Evolutionary conservation across 1,140 invertebrate species (phyloP).

Genomic region (Drosophila sproati): DNA sequence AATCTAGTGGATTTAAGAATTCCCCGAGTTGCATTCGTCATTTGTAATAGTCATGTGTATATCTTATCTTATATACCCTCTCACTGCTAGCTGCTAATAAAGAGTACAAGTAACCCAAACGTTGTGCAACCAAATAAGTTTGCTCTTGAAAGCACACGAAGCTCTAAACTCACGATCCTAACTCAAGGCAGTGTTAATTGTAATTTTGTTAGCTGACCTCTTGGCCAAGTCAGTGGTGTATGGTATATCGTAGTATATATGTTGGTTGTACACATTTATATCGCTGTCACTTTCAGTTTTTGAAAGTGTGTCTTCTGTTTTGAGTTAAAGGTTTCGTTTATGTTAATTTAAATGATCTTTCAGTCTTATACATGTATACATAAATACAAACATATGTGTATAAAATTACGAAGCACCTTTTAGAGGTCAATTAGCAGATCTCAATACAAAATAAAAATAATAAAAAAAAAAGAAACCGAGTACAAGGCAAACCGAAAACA

Average conservation of each 20-base stretch:
- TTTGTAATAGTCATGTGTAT: neutral
- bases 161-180: neutral
- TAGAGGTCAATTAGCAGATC: constrained; percentile 77
- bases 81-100: neutral
- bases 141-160: neutral
- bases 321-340: constrained; percentile 48
- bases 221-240: too few species aligned
- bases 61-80: neutral
- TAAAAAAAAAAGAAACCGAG: constrained; percentile 37
- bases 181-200: constrained; percentile 20
- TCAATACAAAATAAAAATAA: constrained; percentile 19
- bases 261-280: neutral
- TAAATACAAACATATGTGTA: neutral
- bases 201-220: neutral
- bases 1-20: neutral
- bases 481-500: constrained; percentile 34
- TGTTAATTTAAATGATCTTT: constrained; percentile 51
- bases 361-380: neutral
- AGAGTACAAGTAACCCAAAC: too few species aligned
- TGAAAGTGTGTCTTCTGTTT: constrained; percentile 23
- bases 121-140: too few species aligned
- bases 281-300: constrained; percentile 55
- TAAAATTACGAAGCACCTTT: constrained; percentile 57
- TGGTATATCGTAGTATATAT: neutral
- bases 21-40: neutral